Evolutionary conservation across 2,888 invertebrate genomes (phyloP).

Genomic region (Hydraecia micacea): DNA sequence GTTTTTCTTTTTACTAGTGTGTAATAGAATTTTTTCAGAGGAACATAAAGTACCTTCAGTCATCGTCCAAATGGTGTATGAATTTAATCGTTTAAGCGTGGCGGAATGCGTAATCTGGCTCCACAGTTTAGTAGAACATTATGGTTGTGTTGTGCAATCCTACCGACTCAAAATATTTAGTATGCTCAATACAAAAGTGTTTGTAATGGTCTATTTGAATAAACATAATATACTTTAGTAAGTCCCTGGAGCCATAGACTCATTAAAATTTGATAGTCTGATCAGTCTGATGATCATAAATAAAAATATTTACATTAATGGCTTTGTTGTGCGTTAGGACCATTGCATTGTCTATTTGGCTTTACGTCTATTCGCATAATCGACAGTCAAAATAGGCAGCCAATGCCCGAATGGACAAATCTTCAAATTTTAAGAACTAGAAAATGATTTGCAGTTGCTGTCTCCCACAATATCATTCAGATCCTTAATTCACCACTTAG

Average conservation of each 20-base stretch:
- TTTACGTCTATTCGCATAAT: slow-evolving; percentile 11
- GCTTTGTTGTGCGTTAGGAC: slow-evolving; percentile 15
- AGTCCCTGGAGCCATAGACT: slow-evolving; percentile 7
- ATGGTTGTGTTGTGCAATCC: slow-evolving; percentile 13
- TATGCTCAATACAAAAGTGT: slow-evolving; percentile 26
- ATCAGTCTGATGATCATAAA: slow-evolving; percentile 13
- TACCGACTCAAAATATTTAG: slow-evolving; percentile 16
- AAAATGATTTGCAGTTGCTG: not conserved
- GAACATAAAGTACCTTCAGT: slow-evolving; percentile 1
- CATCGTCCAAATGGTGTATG: slow-evolving; percentile 38
- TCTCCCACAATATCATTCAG: not conserved
- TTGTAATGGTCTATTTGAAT: slow-evolving; percentile 40
- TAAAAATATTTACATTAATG: slow-evolving; percentile 41
- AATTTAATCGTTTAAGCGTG: slow-evolving; percentile 34
- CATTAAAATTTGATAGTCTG: slow-evolving; percentile 37
- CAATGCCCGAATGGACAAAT: not conserved
- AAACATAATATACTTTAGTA: slow-evolving; percentile 17
- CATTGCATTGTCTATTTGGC: slow-evolving; percentile 32
- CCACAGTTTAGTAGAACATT: slow-evolving; percentile 19
- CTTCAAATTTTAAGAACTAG: not conserved
- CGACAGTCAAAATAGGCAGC: not conserved
- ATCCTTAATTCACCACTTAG: not conserved
- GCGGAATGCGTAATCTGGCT: slow-evolving; percentile 25
- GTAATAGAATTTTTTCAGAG: slow-evolving; percentile 9
- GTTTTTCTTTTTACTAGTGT: slow-evolving; percentile 7